Base-by-base conservation (phyloP, 2,113 vertebrate genomes). In the Pseudonaja textilis region DNA sequence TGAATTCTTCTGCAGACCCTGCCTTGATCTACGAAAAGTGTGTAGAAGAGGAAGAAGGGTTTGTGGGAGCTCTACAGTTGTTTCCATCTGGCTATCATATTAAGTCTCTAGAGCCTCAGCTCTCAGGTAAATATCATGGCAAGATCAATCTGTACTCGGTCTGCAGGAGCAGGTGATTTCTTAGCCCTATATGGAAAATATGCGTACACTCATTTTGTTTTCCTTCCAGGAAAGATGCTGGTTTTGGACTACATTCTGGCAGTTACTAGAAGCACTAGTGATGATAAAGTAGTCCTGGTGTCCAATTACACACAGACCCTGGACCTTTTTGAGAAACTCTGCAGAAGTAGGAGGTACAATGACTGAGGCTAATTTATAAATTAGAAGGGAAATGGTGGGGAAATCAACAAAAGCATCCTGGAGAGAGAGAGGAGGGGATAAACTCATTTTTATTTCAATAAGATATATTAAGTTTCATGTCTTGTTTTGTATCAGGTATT, bases 241-340 rank as follows among this genome's bases (percentile, higher is more conserved):
- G 98, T 99, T 92, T 97, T 99, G 74, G 99, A 99, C 94, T 99
- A 99, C 93, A 99, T 99, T 91, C 97, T 99, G 96, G 99, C 99
- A 0, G 97, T 99, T 96, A 99, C 99, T 0, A 98, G 98, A 95
- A 98, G 98, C 92, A 98, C 97, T 45, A 98, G 98, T 52, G 98
- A 95, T 18, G 99, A 99, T 96, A 99, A 99, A 95, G 99, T 99
- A 92, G 99, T 99, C 93, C 97, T 99, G 59, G 99, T 99, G 86
- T 99, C 99, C 47, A 99, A 99, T 98, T 99, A 99, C 95, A 99
- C 99, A 45, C 99, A 99, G 95, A 99, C 99, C 0, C 95, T 99
- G 96, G 99, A 99, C 95, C 97, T 99, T 3, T 99, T 99, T 97
- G 99, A 99, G 97, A 99, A 99, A 96, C 98, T 99, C 55, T 99